Percentiles rank a stretch among this genome's conserved stretches.
These are phyloP conservation scores for Charaxes varanes DNA, from an alignment of 1,140 invertebrate genomes.

Conservation along the genomic window DNA sequence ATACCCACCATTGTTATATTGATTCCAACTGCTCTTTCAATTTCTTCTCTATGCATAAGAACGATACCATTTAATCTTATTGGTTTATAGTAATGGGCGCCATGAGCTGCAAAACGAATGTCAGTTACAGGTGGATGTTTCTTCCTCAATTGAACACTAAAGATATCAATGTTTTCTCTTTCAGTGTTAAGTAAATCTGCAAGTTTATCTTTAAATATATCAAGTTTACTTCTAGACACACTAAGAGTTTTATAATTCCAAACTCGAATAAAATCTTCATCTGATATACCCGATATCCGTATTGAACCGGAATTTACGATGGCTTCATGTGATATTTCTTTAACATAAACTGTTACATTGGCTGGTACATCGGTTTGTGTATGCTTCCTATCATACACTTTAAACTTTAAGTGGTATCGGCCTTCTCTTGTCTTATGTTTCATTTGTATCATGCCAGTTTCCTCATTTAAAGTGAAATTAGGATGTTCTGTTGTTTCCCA, in stretches of 20 bases:
- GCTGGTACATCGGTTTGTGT: slow-evolving; percentile 93
- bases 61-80: slow-evolving; percentile 95
- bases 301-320: slow-evolving; percentile 96
- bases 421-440: slow-evolving; percentile 91
- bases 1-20: slow-evolving; percentile 98
- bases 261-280: slow-evolving; percentile 96
- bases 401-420: slow-evolving; percentile 89
- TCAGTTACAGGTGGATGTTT: slow-evolving; percentile 93
- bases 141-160: slow-evolving; percentile 92
- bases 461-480: slow-evolving; percentile 90
- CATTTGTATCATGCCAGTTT: slow-evolving; percentile 97
- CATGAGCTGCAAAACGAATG: slow-evolving; percentile 94
- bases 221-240: slow-evolving; percentile 89
- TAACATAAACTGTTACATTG: slow-evolving; percentile 94
- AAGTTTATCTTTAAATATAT: slow-evolving; percentile 91
- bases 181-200: slow-evolving; percentile 89
- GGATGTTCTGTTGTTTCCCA: slow-evolving; percentile 90
- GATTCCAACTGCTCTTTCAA: slow-evolving; percentile 93
- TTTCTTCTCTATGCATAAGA: slow-evolving; percentile 94
- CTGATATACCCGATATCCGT: slow-evolving; percentile 93
- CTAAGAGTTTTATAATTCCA: slow-evolving; percentile 93
- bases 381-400: slow-evolving; percentile 95
- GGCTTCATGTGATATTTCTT: slow-evolving; percentile 95
- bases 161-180: slow-evolving; percentile 94
- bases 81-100: slow-evolving; percentile 96